These are phyloP conservation scores for Alcis repandata DNA, from an alignment of 2,888 invertebrate genomes.

Conservation along the genomic window DNA sequence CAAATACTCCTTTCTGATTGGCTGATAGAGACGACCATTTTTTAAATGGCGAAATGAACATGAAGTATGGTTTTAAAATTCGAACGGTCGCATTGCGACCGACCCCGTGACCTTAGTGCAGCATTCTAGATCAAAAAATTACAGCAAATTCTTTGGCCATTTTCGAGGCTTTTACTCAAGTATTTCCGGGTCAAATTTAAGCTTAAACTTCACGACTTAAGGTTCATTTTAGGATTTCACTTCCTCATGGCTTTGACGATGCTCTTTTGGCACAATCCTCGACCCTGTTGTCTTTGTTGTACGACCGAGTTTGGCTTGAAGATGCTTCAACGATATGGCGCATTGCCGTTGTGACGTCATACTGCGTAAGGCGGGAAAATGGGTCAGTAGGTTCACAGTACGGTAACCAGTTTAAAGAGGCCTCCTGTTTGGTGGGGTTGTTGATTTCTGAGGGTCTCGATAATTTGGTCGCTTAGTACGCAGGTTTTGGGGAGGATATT, in stretches of 20 bases:
- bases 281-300: constrained; percentile 41
- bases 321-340: constrained; percentile 60
- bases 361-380: constrained; percentile 71
- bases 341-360: constrained; percentile 76
- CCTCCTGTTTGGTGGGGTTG: constrained; percentile 36
- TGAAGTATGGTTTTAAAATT: constrained; percentile 19
- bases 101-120: constrained; percentile 45
- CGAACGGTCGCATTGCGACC: constrained; percentile 49
- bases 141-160: constrained; percentile 38
- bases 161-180: constrained; percentile 21
- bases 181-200: constrained; percentile 18
- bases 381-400: constrained; percentile 69
- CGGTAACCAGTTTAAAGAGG: constrained; percentile 52
- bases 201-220: constrained; percentile 31
- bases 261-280: constrained; percentile 30
- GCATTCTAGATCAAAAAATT: constrained; percentile 40
- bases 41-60: background rate
- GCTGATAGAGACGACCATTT: background rate
- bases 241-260: constrained; percentile 21
- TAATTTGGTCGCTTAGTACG: constrained; percentile 30
- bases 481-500: constrained; percentile 30
- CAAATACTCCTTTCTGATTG: constrained; percentile 23
- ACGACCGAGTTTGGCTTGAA: constrained; percentile 56
- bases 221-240: constrained; percentile 42
- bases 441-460: constrained; percentile 13